phyloP scores from a whole-genome alignment of 2,113 vertebrate genomes.

The Bujurquina vittata region DNA sequence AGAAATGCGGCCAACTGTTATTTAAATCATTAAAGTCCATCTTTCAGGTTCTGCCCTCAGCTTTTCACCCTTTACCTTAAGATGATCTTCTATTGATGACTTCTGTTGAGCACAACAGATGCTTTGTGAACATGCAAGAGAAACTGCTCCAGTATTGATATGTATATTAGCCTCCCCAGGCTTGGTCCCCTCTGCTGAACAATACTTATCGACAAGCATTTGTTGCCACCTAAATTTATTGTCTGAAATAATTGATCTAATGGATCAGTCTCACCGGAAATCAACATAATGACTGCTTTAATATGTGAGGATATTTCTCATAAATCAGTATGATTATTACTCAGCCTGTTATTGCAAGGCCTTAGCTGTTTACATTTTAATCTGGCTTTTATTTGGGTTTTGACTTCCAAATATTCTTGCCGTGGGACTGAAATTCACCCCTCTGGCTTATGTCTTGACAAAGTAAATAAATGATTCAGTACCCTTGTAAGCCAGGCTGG shows the following conservation, averaged over 20 bases:
- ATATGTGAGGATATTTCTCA: constrained; percentile 47
- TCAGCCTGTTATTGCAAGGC: constrained; percentile 28
- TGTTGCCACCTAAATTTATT: constrained; percentile 47
- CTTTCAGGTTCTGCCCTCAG: constrained; percentile 44
- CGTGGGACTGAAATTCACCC: constrained; percentile 53
- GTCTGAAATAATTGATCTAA: constrained; percentile 64
- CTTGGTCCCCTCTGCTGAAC: constrained; percentile 1
- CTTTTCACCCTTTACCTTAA: constrained; percentile 54
- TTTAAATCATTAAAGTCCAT: constrained; percentile 75
- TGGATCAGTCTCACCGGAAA: constrained; percentile 54
- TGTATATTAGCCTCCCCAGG: constrained; percentile 50
- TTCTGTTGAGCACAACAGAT: constrained; percentile 57
- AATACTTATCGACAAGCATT: constrained; percentile 49
- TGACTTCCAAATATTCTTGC: constrained; percentile 61
- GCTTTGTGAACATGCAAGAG: constrained; percentile 54
- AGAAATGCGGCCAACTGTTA: constrained; percentile 46
- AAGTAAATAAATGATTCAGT: constrained; percentile 78
- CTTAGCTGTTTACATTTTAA: constrained; percentile 65
- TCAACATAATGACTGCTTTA: constrained; percentile 52
- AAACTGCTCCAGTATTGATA: constrained; percentile 55
- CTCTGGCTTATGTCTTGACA: constrained; percentile 75
- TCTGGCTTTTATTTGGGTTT: constrained; percentile 67
- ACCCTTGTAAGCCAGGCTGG: constrained; percentile 53
- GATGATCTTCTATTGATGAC: constrained; percentile 58
- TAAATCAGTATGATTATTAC: constrained; percentile 61